Evolutionary conservation across 2,113 vertebrate species (phyloP).

Genomic region (Ariopsis seemanni): DNA sequence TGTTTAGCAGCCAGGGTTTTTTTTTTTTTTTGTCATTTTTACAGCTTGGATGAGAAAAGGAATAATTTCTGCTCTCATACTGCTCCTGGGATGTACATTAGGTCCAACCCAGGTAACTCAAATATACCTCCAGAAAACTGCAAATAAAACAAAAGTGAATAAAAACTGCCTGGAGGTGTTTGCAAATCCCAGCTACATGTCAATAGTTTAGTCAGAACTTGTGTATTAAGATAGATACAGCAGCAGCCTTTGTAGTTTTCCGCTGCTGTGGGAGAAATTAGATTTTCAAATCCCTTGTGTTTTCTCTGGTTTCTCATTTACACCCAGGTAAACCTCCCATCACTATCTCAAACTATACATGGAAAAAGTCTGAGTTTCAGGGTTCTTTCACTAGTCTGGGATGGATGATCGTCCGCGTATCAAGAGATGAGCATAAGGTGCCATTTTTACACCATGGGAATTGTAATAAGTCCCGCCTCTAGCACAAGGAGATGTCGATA

Average conservation of each 20-base stretch:
- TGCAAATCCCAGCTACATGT: not conserved
- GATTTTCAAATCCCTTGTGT: not conserved
- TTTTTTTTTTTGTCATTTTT: not conserved
- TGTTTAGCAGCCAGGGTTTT: too few relatives aligned
- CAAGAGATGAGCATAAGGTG: not conserved
- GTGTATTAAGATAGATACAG: not conserved
- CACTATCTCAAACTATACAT: not conserved
- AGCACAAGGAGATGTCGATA: not conserved
- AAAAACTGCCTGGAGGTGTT: not conserved
- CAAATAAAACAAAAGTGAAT: not conserved
- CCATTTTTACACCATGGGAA: too few relatives aligned
- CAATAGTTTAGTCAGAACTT: not conserved
- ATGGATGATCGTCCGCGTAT: too few relatives aligned
- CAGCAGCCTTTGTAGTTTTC: not conserved
- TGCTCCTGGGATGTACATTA: too few relatives aligned
- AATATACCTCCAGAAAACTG: not conserved
- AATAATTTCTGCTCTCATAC: not conserved
- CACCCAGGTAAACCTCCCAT: not conserved
- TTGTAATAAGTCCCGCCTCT: not conserved
- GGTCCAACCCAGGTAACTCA: not conserved
- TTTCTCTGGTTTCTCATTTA: not conserved
- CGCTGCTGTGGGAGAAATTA: not conserved
- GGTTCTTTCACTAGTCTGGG: not conserved
- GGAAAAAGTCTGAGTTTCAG: not conserved
- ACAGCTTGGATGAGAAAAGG: not conserved